These are phyloP conservation scores for Chitala chitala DNA, from an alignment of 2,113 vertebrate genomes.

Conservation along the genomic window DNA sequence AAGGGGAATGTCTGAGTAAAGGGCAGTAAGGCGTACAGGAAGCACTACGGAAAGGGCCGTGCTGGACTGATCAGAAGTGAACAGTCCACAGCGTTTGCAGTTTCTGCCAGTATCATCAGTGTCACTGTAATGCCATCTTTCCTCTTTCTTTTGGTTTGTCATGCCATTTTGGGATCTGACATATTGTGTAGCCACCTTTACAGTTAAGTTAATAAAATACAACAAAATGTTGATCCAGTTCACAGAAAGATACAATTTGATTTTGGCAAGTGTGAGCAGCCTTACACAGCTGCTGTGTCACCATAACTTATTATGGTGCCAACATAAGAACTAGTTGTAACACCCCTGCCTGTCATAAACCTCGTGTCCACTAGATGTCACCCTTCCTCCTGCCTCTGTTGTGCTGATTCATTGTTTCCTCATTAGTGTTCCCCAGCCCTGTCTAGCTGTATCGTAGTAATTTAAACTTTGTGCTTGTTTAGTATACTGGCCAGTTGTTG, in stretches of 20 bases:
- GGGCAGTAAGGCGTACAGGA: constrained; percentile 32
- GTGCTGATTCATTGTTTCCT: too few species aligned
- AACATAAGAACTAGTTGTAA: too few species aligned
- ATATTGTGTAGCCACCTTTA: background rate
- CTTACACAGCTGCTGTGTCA: too few species aligned
- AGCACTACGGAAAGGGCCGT: constrained; percentile 36
- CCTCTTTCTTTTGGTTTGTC: background rate
- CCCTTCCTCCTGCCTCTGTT: too few species aligned
- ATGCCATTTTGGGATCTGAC: background rate
- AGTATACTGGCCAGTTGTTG: too few species aligned
- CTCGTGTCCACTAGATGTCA: too few species aligned
- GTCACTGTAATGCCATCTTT: background rate
- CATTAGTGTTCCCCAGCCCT: too few species aligned
- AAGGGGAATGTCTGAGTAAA: background rate
- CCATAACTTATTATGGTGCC: too few species aligned
- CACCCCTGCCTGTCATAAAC: too few species aligned
- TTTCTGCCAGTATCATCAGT: background rate
- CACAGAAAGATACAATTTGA: constrained; percentile 36
- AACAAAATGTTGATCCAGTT: constrained; percentile 14
- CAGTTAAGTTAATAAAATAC: background rate
- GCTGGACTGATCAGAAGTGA: constrained; percentile 23
- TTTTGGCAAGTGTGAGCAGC: background rate
- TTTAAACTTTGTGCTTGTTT: too few species aligned
- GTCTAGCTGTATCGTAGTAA: too few species aligned
- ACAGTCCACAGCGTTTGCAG: background rate